Base-by-base conservation (phyloP, 2,113 vertebrate genomes). In the Cyanistes caeruleus region DNA sequence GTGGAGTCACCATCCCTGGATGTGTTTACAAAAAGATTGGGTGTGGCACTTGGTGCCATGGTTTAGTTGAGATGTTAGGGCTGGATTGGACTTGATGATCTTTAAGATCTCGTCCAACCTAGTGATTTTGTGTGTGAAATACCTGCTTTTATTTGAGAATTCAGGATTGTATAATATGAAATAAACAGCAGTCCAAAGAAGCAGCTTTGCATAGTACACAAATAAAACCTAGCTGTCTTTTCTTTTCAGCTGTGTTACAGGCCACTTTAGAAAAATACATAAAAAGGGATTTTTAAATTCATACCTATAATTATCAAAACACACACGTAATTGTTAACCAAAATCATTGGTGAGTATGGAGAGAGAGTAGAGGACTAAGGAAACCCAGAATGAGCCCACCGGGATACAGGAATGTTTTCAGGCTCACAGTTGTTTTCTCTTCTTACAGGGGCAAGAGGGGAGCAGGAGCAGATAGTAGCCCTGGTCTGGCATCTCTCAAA, bases 111-210 rank as follows among this genome's bases (percentile, higher is more conserved):
- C 14, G 5, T 43, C 43, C 43, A 43, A 43, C 43, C 13, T 16
- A 43, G 43, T 43, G 43, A 43, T 43, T 43, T 15, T 43, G 43
- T 43, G 43, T 43, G 43, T 43, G 43, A 43, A 43, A 76, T 73
- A 37, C 31, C 79, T 91, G 28, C 17, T 86, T 94, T 93, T 79
- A 68, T 78, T 96, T 96, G 35, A 48, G 28, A 89, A 41, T 55
- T 23, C 12, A 85, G 27, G 24, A 49, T 58, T 72, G 13, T 87
- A 88, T 58, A 10, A 5, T 72, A 31, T 6, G 6, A 78, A 67
- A 76, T 70, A 62, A 92, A 16, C 19, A 67, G 18, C 33, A 39
- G 39, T 63, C 55, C 74, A 89, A 93, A 79, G 30, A 46, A 89
- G 21, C 41, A 81, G 63, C 56, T 84, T 80, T 53, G 72, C 20